Percentiles rank a stretch among this genome's conserved stretches.
Conservation (phyloP, 2,113 vertebrate genomes). For the Petromus typicus region DNA sequence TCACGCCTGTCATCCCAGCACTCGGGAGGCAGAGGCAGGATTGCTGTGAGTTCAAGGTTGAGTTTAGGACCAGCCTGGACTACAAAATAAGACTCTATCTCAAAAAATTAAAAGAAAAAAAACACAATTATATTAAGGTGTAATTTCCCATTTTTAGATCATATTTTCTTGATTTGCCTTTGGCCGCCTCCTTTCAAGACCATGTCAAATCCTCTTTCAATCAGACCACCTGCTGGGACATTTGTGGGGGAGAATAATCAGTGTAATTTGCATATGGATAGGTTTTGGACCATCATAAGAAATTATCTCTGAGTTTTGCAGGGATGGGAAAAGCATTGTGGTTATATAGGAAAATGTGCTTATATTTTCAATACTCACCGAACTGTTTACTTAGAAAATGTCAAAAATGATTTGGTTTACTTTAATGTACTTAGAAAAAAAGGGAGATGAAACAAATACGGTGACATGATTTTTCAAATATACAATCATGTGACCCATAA, state of each 20-base stretch:
- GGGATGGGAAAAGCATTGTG: not conserved
- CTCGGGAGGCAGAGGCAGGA: too few species aligned
- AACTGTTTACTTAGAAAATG: slow-evolving; percentile 11
- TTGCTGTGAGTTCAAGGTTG: too few species aligned
- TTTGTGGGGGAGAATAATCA: not conserved
- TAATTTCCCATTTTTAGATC: not conserved
- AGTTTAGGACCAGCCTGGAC: too few species aligned
- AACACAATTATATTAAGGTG: too few species aligned
- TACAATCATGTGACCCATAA: not conserved
- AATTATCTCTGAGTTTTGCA: not conserved
- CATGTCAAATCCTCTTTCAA: not conserved
- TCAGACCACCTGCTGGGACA: not conserved
- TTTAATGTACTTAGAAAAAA: not conserved
- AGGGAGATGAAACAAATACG: not conserved
- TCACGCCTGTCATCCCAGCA: too few species aligned
- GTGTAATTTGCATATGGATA: not conserved
- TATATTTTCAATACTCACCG: not conserved
- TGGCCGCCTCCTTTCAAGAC: not conserved
- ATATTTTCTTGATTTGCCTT: slow-evolving; percentile 19
- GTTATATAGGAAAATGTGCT: not conserved
- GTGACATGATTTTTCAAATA: slow-evolving; percentile 12
- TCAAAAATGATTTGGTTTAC: not conserved
- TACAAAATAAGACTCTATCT: too few species aligned
- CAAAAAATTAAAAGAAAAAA: too few species aligned
- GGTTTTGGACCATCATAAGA: not conserved